Percentiles rank a stretch among this genome's conserved stretches.
Evolutionary conservation across 2,113 vertebrate species (phyloP).

Genomic region (Myodes glareolus): DNA sequence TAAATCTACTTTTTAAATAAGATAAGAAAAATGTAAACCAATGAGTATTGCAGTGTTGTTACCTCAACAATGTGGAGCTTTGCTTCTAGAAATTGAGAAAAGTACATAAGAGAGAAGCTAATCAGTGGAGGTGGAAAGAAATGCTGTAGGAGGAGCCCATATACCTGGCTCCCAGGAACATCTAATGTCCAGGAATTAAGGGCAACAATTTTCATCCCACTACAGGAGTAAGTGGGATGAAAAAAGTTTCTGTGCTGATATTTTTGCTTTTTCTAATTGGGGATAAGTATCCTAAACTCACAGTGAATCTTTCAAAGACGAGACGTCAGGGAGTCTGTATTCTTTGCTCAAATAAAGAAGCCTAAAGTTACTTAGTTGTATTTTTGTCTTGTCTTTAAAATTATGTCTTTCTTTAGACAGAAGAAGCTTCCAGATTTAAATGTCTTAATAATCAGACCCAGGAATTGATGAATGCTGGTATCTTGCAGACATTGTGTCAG

Average conservation of each 20-base stretch:
- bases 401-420: background rate
- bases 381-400: background rate
- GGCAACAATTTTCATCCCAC: background rate
- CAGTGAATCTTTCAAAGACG: background rate
- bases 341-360: background rate
- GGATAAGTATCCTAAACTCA: background rate
- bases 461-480: background rate
- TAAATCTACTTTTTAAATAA: background rate
- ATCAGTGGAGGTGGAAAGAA: background rate
- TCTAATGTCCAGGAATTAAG: background rate
- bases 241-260: background rate
- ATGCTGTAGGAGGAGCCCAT: background rate
- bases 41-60: background rate
- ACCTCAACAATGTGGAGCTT: background rate
- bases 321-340: background rate
- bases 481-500: background rate
- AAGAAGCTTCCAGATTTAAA: background rate
- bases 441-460: background rate
- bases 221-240: background rate
- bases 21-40: background rate
- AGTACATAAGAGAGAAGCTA: background rate
- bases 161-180: background rate
- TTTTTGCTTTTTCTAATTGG: background rate
- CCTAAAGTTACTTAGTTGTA: background rate
- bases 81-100: background rate